Evolutionary conservation across 2,888 invertebrate genomes (phyloP), one percentile per base, ranked within the genome.

Genomic region (Caenorhabditis wallacei): DNA sequence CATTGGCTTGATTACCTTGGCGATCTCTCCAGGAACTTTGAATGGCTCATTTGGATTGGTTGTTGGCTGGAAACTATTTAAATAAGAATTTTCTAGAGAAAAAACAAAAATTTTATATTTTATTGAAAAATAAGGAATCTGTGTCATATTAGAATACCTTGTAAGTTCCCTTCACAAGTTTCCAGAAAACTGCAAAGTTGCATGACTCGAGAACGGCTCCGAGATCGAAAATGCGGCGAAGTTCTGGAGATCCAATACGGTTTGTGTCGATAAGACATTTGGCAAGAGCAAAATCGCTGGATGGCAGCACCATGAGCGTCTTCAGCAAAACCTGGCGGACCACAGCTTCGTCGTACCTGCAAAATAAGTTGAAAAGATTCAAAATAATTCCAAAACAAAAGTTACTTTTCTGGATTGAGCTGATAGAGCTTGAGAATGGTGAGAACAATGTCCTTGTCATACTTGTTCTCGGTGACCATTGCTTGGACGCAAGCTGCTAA

Each of bases 231-330:
- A 91, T 88, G n/a, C 88, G 88, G 92, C 98, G 93, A 18, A 91
- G 86, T 72, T 91, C 90, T 85, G 88, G 94, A 94, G 87, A 97
- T 96, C 84, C 95, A 30, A 88, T 80, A 26, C 88, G 72, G 59
- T 94, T 94, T 79, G 96, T 95, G 86, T 96, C 95, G 80, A 99
- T 94, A 74, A 99, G 94, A 92, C 97, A 98, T 93, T 99, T 99
- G 94, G 98, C 99, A 86, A 99, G 94, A 59, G 97, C 96, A 92
- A 98, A 98, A 93, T 99, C 99, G 10, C 98, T 96, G 92, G 98
- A 97, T 0, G 99, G 99, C 88, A 98, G 94, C 93, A 97, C 98
- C 11, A 98, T 98, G 53, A 99, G 93, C 1, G 98, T 97, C 92
- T 99, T 99, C 88, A 99, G 92, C 56, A 99, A 94, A 90, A 99